Base-by-base conservation (phyloP, 1,140 invertebrate species). In the Schmidtea mediterranea region DNA sequence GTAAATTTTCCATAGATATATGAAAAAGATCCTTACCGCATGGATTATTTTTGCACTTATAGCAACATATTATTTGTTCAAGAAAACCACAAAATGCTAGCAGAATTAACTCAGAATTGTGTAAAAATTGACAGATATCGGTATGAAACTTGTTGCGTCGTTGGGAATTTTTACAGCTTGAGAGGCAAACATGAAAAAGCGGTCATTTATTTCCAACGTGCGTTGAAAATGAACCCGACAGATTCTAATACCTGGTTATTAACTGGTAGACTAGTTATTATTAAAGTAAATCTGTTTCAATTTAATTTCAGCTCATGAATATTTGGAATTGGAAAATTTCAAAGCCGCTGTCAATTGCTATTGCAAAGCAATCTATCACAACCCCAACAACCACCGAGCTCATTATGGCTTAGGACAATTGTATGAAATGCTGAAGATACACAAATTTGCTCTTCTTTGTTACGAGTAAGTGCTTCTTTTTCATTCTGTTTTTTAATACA, bases 121-220 rank as follows among this genome's bases (percentile, higher is more conserved):
- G 15, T 21, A 8, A 15, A 45, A 21, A 21, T 45, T 8, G 43
- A 45, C n/a, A 45, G 21, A 21, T 45, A 19, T n/a, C 21, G 15
- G 9, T 16, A 15, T 21, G 21, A 45, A 21, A 45, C 43, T 21
- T 45, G 43, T 45, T 45, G 43, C 22, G 43, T 45, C 57, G 82
- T 98, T 61, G 90, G 87, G 81, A 98, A 98, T 69, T 94, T 94
- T 65, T 95, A 94, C 62, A 92, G 87, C 69, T 74, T 97, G 58
- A 73, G 84, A 55, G 75, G 77, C 49, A 84, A 95, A 63, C 90
- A 95, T 69, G 79, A 87, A 59, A 90, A 94, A 63, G 84, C 90
- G 15, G 80, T 92, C 2, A 70, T 83, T 52, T 95, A 95, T 67
- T 94, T 97, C 60, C 82, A 89, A 59, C 71, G 89, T 56, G 90